Percentiles rank a stretch among this genome's conserved stretches.
phyloP scores from a whole-genome alignment of 1,140 invertebrate species.

The Macrobrachium rosenbergii region DNA sequence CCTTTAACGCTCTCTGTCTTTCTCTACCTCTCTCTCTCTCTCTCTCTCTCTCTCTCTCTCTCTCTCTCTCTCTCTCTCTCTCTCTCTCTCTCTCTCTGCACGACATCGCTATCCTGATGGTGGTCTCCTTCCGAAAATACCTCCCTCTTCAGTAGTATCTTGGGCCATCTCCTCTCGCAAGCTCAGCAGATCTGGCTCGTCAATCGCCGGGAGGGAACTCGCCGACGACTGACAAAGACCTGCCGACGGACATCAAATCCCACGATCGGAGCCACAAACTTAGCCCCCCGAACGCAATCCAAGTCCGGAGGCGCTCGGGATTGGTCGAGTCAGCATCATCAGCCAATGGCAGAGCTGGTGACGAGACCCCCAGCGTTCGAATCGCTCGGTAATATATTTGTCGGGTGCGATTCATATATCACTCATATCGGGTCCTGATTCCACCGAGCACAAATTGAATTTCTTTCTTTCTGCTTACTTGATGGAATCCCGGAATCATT shows the following conservation, averaged over 20 bases:
- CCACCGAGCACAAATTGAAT: conserved; percentile 50
- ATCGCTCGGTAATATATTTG: too few species aligned
- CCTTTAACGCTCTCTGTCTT: not conserved
- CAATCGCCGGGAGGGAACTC: conserved; percentile 4
- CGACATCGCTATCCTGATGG: not conserved
- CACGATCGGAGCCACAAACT: too few species aligned
- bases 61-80: conserved; percentile 13
- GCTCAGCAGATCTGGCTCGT: conserved; percentile 18
- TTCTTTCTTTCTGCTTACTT: conserved; percentile 56
- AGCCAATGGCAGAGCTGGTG: too few species aligned
- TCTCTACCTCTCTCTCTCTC: not conserved
- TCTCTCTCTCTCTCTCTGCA: not conserved
- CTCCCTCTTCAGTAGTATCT: too few species aligned
- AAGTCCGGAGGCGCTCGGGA: too few species aligned
- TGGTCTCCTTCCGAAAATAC: not conserved
- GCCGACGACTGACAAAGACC: conserved; percentile 24
- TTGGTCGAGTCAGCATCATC: too few species aligned
- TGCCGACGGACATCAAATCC: not conserved
- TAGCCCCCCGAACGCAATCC: too few species aligned
- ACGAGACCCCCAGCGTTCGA: too few species aligned
- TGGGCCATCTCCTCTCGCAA: not conserved
- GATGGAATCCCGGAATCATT: conserved; percentile 56
- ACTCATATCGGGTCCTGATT: conserved; percentile 36
- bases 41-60: conserved; percentile 8
- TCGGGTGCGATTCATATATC: conserved; percentile 16